Evolutionary conservation across 2,888 invertebrate species (phyloP), one percentile per base, ranked within the genome.

Genomic region (Cheiracanthium punctorium): DNA sequence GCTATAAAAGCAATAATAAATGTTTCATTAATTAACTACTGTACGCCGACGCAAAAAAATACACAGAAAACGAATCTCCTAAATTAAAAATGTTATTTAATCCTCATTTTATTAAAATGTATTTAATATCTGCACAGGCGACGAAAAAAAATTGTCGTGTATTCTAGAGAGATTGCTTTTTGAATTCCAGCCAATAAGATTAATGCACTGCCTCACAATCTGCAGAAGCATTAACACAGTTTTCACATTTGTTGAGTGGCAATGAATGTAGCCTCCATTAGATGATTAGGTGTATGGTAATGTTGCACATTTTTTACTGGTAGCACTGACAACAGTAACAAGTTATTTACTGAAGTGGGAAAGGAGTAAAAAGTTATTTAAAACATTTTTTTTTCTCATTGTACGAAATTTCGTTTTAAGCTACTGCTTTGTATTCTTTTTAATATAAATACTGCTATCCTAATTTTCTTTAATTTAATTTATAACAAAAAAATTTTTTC

Each of bases 201-300:
- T 58, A 58, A 58, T 58, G 58, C 58, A 58, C 58, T 24, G 24
- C 20, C 58, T 2, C 5, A 4, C 20, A 24, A 58, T 58, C 58
- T 58, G 20, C 58, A 58, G 48, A 17, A 12, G 24, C 58, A 58
- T 58, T n/a, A 58, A 58, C 58, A 24, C 58, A 17, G 12, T 24
- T 58, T 58, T 58, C 24, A 58, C 58, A 58, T 24, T 58, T 20
- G 24, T 58, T 58, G 58, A 58, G 58, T 58, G 24, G 24, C 58
- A 24, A 24, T 24, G 24, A 20, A 58, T 58, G 58, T 24, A 58
- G 58, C 58, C 4, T 4, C 58, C 58, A 58, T 58, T 58, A 58
- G 58, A 58, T 24, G 58, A 58, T 58, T 58, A 58, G 58, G 58
- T 58, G 2, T 58, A 58, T 58, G 58, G 1, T 58, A 58, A 58